Evolutionary conservation across 2,113 vertebrate species (phyloP), one percentile per base, ranked within the genome.

Genomic region (Hassar affinis): DNA sequence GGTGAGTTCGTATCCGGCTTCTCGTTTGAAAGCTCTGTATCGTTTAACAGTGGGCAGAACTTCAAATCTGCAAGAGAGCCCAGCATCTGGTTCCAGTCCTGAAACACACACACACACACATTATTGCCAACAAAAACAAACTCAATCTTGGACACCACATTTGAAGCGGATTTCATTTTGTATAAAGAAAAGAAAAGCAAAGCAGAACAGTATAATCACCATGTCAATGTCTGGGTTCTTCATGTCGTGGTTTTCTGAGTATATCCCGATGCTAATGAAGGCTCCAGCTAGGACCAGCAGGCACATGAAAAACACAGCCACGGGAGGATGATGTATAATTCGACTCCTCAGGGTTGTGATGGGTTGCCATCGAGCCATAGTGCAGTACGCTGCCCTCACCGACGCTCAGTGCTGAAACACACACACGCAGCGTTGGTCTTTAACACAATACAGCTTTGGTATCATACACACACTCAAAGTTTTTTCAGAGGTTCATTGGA

Each of bases 11-110:
- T 77, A 15, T 80, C 81, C 33, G 83, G 86, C n/a, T 38, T 69
- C 20, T 80, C 78, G 57, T 76, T 89, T 49, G 72, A 35, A 85
- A 87, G 89, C 33, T 52, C 76, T 61, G 89, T 90, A 51, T 81
- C 56, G 0, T 85, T 88, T 54, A 81, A 54, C 51, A 83, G 72
- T 17, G 83, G 78, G 88, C 94, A 95, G 57, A 95, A 88, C 18
- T 88, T 86, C 17, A 92, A 85, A 51, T 84, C 78, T 18, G 94
- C 89, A 38, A 95, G 78, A 6, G 94, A 91, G 1, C 75, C 88
- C 14, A 95, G 86, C 20, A 95, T 69, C 81, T 47, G 75, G 81
- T 95, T 94, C 94, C 94, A 95, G 89, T 95, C 93, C 94, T 95
- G 71, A 17, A 59, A 80, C 15, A 1, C 66, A 12, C 2, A 68